Base-by-base conservation (phyloP, 2,888 invertebrate species). In the Temnothorax ravouxi region DNA sequence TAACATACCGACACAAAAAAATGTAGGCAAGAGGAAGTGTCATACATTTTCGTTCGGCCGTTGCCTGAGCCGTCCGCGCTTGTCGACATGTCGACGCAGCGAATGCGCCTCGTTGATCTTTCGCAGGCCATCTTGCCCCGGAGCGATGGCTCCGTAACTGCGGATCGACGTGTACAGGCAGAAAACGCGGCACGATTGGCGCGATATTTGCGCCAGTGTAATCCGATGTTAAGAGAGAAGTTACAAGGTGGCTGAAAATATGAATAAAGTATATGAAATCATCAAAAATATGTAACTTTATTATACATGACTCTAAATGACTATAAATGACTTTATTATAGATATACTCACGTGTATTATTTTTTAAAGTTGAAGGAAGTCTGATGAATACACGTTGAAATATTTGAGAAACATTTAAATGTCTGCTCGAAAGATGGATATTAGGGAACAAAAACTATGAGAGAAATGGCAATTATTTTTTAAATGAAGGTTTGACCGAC, bases 1-100 rank as follows among this genome's bases (percentile, higher is more conserved):
- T 88, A 86, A 59, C 83, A 67, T 80, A 83, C 69, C 80, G 54
- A 86, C 86, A 76, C 67, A 80, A 86, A 82, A 87, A 89, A 84
- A 87, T 84, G 50, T 50, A 71, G 44, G 75, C 54, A 59, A 71
- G 59, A 80, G 47, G 59, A 80, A 80, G 79, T 80, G 71, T 80
- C 79, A 80, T 80, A 80, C 79, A 64, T 80, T 80, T 80, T 80
- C 47, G 71, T 80, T 80, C 38, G 71, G 59, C 71, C 71, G 59
- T 59, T 71, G 79, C 71, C 69, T 59, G 29, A 29, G 44, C 69
- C 59, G 71, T 59, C 59, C 29, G 71, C n/a, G 34, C 77, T 25
- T 47, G 71, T 59, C 56, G 21, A 56, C 54, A n/a, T 47, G 71
- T 59, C 56, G 21, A 56, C 54, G 29, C 29, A n/a, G 61, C 67